Base-by-base conservation (phyloP, 2,797 vertebrate species). In the Esox lucius region DNA sequence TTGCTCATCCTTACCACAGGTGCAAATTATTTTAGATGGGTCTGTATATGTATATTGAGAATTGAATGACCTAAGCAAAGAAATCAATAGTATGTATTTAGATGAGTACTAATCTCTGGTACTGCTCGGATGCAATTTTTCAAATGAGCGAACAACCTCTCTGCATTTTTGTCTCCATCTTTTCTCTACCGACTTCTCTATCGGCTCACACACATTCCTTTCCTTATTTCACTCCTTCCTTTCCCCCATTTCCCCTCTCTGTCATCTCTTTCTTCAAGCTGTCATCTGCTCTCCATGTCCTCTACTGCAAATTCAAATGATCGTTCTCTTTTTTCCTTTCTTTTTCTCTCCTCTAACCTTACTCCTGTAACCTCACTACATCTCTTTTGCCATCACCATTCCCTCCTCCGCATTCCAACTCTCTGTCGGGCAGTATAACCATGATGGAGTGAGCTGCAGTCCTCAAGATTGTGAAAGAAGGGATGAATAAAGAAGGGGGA, bases 401-500 rank as follows among this genome's bases (percentile, higher is more conserved):
- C 42, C 4, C 26, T 68, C 56, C 70, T 74, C 46, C 42, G 42
- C 42, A 46, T 8, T 69, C 24, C 61, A 65, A 35, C 8, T 15
- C 48, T 71, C 74, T 17, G n/a, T 16, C 67, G 48, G n/a, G 65
- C 70, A 42, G 15, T 49, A 49, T 70, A 49, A 70, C 68, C 26
- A 46, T 46, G 48, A 75, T 49, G 49, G 62, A 48, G 67, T 61
- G 56, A 78, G 66, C 48, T 75, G 65, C 61, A 72, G 56, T 74
- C 74, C 51, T 73, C 31, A 61, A 26, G 51, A 16, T 28, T 46
- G 68, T 70, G 46, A 72, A 73, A 61, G 56, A 62, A 16, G 48
- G 51, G 35, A 51, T 74, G 48, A 56, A 77, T 78, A 77, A 75
- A 31, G 48, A 48, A 49, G 48, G 68, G 33, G 68, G 65, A 59